These are phyloP conservation scores for Dendrolimus houi DNA, from an alignment of 2,888 invertebrate species.

Conservation along the genomic window DNA sequence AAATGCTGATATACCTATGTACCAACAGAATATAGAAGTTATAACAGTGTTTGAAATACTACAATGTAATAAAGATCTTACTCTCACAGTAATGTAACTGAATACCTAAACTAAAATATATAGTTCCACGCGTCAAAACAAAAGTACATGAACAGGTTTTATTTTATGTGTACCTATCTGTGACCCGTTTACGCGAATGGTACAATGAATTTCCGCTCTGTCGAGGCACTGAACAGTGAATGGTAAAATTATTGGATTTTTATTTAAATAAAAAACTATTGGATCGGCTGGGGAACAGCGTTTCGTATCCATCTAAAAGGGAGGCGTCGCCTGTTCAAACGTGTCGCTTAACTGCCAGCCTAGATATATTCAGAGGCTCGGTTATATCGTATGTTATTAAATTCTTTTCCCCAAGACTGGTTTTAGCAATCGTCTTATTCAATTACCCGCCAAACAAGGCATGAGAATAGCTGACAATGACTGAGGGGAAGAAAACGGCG, in stretches of 20 bases:
- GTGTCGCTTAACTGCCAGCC: conserved; percentile 28
- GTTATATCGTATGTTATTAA: conserved; percentile 63
- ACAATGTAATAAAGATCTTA: too few relatives aligned
- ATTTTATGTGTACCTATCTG: conserved; percentile 19
- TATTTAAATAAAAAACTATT: conserved; percentile 58
- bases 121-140: conserved; percentile 11
- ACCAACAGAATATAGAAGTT: too few relatives aligned
- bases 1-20: too few relatives aligned
- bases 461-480: conserved; percentile 63
- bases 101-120: conserved; percentile 12
- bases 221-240: conserved; percentile 35
- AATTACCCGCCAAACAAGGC: conserved; percentile 65
- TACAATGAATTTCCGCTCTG: conserved; percentile 38
- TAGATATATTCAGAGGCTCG: conserved; percentile 32
- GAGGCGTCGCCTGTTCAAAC: conserved; percentile 4
- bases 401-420: conserved; percentile 58
- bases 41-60: too few relatives aligned
- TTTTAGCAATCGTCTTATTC: conserved; percentile 67
- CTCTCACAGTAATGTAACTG: too few relatives aligned
- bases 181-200: conserved; percentile 14
- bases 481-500: conserved; percentile 42
- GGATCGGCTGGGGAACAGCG: conserved; percentile 10
- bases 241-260: conserved; percentile 51
- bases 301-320: neutral
- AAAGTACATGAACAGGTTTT: conserved; percentile 6